These are phyloP conservation scores for Nothura maculosa DNA, from an alignment of 2,797 vertebrate species.

Conservation along the genomic window DNA sequence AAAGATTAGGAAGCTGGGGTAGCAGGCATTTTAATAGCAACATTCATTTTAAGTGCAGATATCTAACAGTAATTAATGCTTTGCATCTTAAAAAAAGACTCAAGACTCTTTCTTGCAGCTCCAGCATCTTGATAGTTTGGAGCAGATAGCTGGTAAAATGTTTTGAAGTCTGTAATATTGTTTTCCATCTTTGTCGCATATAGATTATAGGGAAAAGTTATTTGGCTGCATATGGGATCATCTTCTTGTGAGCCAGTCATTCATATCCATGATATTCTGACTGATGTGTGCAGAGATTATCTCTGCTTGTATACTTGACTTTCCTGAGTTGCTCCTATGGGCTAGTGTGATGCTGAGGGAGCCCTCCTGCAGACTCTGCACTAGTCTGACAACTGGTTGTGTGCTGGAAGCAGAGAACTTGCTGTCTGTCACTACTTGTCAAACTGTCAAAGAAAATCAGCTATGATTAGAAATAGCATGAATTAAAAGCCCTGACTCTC, in stretches of 20 bases:
- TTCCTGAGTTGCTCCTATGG: not conserved
- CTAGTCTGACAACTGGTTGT: fast-evolving
- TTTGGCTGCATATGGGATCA: not conserved
- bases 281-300: not conserved
- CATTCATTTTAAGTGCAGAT: not conserved
- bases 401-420: not conserved
- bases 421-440: not conserved
- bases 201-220: not conserved
- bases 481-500: not conserved
- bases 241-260: not conserved
- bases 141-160: not conserved
- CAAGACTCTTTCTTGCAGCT: not conserved
- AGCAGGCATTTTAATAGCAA: not conserved
- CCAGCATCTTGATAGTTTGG: not conserved
- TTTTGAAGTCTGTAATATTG: not conserved
- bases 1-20: not conserved
- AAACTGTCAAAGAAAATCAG: not conserved
- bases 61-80: not conserved
- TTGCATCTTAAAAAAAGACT: not conserved
- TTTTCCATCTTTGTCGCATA: not conserved
- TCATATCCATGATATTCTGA: not conserved
- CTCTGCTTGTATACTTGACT: fast-evolving
- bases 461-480: not conserved
- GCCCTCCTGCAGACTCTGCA: not conserved
- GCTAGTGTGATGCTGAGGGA: not conserved